Evolutionary conservation across 2,888 invertebrate species (phyloP).

Genomic region (Melinaea menophilus): DNA sequence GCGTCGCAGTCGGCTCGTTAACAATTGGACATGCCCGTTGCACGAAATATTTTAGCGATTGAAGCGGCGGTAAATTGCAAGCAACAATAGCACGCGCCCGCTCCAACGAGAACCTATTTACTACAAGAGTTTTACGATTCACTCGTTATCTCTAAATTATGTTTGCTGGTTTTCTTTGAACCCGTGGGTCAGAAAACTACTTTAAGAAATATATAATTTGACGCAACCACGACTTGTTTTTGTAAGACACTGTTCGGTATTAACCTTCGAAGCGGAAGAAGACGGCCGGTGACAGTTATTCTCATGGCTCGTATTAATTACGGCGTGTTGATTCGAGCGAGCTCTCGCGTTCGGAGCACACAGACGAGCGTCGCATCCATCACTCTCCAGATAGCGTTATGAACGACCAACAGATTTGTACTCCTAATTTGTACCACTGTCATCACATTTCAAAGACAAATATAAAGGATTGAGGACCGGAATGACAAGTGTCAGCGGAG

Average conservation of each 20-base stretch:
- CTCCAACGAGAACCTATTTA: constrained; percentile 60
- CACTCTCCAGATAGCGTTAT: constrained; percentile 72
- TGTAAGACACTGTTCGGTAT: constrained; percentile 60
- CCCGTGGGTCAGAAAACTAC: constrained; percentile 29
- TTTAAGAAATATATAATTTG: constrained; percentile 12
- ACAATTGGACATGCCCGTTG: constrained; percentile 77
- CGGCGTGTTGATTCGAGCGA: constrained; percentile 63
- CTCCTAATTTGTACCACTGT: constrained; percentile 77
- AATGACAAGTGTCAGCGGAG: constrained; percentile 75
- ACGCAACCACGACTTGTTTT: constrained; percentile 19
- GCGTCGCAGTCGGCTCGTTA: constrained; percentile 75
- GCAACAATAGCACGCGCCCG: constrained; percentile 63
- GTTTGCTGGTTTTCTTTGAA: constrained; percentile 37
- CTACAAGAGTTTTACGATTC: constrained; percentile 69
- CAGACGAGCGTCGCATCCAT: constrained; percentile 58
- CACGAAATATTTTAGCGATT: constrained; percentile 78
- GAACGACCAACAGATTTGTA: constrained; percentile 76
- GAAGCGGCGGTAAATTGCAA: constrained; percentile 75
- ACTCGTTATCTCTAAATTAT: constrained; percentile 72
- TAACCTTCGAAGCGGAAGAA: constrained; percentile 63
- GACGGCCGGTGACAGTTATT: constrained; percentile 68
- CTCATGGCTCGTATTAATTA: constrained; percentile 73
- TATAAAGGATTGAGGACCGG: constrained; percentile 76
- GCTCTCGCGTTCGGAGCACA: constrained; percentile 1
- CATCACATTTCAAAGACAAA: constrained; percentile 79